phyloP scores from a whole-genome alignment of 2,888 invertebrate species.

The Galerucella pusilla region DNA sequence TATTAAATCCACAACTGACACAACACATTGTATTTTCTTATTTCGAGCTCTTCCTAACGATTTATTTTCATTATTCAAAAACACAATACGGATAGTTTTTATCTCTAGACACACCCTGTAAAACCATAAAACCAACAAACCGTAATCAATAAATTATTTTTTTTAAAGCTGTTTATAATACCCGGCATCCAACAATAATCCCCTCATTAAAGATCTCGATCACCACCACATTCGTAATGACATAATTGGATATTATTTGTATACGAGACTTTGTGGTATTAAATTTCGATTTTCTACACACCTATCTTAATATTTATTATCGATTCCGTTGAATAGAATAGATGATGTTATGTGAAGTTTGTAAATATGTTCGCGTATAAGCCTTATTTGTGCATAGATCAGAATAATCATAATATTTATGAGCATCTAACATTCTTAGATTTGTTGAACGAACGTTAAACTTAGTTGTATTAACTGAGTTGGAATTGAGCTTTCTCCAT shows the following conservation, averaged over 20 bases:
- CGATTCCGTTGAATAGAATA: slow-evolving; percentile 15
- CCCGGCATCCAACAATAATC: slow-evolving; percentile 42
- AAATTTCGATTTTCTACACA: slow-evolving; percentile 13
- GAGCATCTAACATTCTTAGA: background rate
- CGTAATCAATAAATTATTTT: slow-evolving; percentile 46
- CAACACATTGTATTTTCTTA: too few relatives aligned
- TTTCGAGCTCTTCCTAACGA: too few relatives aligned
- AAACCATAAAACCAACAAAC: background rate
- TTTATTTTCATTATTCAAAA: background rate
- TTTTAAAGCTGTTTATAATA: slow-evolving; percentile 49
- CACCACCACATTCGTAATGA: slow-evolving; percentile 53
- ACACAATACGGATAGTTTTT: too few relatives aligned
- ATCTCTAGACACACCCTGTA: background rate
- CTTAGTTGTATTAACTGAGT: background rate
- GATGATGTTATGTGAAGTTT: background rate
- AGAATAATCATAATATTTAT: background rate
- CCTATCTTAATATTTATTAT: slow-evolving; percentile 8
- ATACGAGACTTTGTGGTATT: slow-evolving; percentile 46
- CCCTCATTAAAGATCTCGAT: slow-evolving; percentile 51
- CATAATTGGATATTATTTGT: slow-evolving; percentile 54
- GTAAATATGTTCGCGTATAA: slow-evolving; percentile 1
- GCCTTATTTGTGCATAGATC: background rate
- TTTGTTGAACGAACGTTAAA: background rate
- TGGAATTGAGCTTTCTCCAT: too few relatives aligned
- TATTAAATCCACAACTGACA: too few relatives aligned